Conservation (phyloP, 2,113 vertebrate species). For the Melanerpes aurifrons region DNA sequence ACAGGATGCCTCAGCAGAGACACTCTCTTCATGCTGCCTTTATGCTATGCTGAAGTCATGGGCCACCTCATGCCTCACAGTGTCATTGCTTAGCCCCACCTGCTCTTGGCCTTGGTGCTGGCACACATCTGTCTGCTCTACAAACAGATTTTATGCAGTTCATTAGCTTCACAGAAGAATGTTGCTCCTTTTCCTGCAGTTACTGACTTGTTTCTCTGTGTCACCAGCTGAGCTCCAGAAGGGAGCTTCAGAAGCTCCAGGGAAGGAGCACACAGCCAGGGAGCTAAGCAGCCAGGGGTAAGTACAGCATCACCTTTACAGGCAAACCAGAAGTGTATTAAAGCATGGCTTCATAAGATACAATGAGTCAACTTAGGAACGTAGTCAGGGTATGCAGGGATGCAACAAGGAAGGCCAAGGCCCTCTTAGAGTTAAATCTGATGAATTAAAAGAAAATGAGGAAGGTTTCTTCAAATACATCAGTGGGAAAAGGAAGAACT, state of each 20-base stretch:
- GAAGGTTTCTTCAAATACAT: no score
- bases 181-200: background rate
- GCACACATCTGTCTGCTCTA: background rate
- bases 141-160: fast-evolving
- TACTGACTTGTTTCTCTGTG: fast-evolving
- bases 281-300: background rate
- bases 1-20: background rate
- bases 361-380: background rate
- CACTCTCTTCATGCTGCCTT: background rate
- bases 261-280: fast-evolving
- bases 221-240: background rate
- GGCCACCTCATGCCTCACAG: background rate
- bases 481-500: no score
- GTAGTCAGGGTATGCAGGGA: no score
- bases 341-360: background rate
- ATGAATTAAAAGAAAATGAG: no score
- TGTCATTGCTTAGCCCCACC: fast-evolving
- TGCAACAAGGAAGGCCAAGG: no score
- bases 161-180: background rate
- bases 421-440: no score
- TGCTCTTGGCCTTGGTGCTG: fast-evolving
- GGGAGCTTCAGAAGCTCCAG: fast-evolving
- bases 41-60: fast-evolving
- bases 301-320: background rate
- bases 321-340: background rate